These are phyloP conservation scores for Elegia similella DNA, from an alignment of 2,888 invertebrate genomes.

Conservation along the genomic window DNA sequence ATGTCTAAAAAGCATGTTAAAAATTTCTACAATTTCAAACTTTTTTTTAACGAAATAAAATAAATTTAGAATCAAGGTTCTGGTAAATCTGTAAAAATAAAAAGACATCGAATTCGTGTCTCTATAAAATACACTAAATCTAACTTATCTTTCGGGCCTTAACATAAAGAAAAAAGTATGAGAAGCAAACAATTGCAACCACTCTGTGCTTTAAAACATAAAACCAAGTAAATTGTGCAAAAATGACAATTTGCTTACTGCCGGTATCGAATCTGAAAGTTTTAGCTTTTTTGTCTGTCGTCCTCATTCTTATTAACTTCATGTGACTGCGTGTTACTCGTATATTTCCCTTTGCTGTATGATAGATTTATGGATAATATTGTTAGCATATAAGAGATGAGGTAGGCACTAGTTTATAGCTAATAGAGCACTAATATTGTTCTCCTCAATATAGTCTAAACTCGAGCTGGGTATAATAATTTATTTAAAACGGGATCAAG, in stretches of 20 bases:
- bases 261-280: conserved; percentile 84
- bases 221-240: conserved; percentile 27
- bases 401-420: not conserved
- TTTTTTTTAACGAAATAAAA: no score
- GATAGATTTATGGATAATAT: conserved; percentile 36
- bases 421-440: not conserved
- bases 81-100: no score
- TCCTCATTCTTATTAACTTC: conserved; percentile 85
- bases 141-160: conserved; percentile 26
- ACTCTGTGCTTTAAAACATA: conserved; percentile 56
- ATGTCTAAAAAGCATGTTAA: no score
- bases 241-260: conserved; percentile 65
- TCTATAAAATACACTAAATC: not conserved
- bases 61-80: no score
- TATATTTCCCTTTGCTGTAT: conserved; percentile 68
- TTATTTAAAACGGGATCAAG: not conserved
- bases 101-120: not conserved
- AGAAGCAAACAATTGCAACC: conserved; percentile 44
- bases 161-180: conserved; percentile 38
- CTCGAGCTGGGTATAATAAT: not conserved
- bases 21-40: no score
- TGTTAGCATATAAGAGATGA: not conserved
- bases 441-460: not conserved
- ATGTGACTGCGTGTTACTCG: conserved; percentile 81
- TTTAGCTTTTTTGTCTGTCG: conserved; percentile 79